Evolutionary conservation across 2,888 invertebrate genomes (phyloP), one percentile per base, ranked within the genome.

Genomic region (Oxycera nigricornis): DNA sequence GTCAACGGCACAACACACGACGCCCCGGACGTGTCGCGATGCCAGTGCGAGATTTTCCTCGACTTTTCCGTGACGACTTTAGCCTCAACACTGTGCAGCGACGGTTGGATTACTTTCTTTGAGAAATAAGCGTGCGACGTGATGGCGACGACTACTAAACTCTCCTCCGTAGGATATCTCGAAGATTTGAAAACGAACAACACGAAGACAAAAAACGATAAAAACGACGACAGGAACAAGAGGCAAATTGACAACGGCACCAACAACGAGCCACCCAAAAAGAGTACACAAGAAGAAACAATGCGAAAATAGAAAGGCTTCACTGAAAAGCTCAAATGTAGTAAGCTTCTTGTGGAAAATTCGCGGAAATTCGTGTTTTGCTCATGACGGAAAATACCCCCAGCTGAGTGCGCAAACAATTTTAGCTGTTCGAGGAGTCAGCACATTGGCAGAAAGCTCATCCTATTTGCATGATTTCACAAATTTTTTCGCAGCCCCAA

Each of bases 1-100:
- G 59, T 4, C 30, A 59, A 74, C 72, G 65, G 74, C 74, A 74
- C 74, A 74, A 74, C 74, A 74, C 72, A 74, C 74, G 72, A 65
- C 70, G 74, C 74, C 24, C 65, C 72, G n/a, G n/a, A n/a, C 72
- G 72, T 72, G 61, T 70, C 39, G 59, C 46, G 72, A 70, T 74
- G 72, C 65, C 74, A 74, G 74, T 72, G 73, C 73, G 59, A 75
- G 11, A 39, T 65, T 62, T 62, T 65, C 65, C 65, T 72, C 73
- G 57, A 73, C 65, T 75, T 75, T 72, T 73, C 62, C 73, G 72
- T 75, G 35, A 61, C 75, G 72, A 73, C 65, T 59, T 46, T 67
- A 73, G 68, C 70, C 73, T 68, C 75, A 68, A 65, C 73, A 75
- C 75, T 75, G 72, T 31, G 65, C 39, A 41, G 20, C 2, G n/a